Evolutionary conservation across 2,113 vertebrate genomes (phyloP), one percentile per base, ranked within the genome.

Genomic region (Centropristis striata): DNA sequence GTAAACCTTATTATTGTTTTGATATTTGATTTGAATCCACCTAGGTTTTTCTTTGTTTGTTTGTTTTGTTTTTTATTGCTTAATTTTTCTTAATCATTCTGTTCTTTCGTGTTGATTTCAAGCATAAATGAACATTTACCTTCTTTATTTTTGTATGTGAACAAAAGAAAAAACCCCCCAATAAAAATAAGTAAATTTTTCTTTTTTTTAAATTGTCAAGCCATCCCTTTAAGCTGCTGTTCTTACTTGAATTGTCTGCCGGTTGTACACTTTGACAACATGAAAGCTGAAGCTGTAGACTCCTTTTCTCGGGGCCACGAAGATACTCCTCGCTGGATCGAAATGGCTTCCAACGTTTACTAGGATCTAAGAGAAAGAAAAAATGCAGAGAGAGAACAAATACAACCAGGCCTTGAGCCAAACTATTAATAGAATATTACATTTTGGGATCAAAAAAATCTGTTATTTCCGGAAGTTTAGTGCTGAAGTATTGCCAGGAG

Each of bases 221-320:
- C 14, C 14, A 14, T 20, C 1, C 5, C 2, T 28, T 46, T 25
- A 28, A n/a, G 1, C 9, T 20, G 20, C 9, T 46, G 21, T 10
- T 72, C 90, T 92, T 76, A 96, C 96, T 90, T 96, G 96, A 70
- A 97, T 96, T 0, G 96, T 97, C 75, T 97, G 96, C 39, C 96
- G 92, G 91, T 97, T 97, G 92, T 97, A 97, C 64, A 96, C 96
- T 87, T 97, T 97, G 76, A 97, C 96, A 75, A 97, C 96, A 3
- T 97, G 96, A 91, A 97, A 97, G 75, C 93, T 95, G 95, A 97
- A 97, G 78, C 96, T 96, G 92, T 96, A 97, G 70, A 97, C 95
- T 14, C 96, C 96, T 76, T 95, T 96, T 54, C 95, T 93, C 1
- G 96, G 96, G 1, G 96, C 96, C 73, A 96, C 90, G 7, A 97